These are phyloP conservation scores for Perizoma affinitatum DNA, from an alignment of 2,888 invertebrate genomes.

Conservation along the genomic window DNA sequence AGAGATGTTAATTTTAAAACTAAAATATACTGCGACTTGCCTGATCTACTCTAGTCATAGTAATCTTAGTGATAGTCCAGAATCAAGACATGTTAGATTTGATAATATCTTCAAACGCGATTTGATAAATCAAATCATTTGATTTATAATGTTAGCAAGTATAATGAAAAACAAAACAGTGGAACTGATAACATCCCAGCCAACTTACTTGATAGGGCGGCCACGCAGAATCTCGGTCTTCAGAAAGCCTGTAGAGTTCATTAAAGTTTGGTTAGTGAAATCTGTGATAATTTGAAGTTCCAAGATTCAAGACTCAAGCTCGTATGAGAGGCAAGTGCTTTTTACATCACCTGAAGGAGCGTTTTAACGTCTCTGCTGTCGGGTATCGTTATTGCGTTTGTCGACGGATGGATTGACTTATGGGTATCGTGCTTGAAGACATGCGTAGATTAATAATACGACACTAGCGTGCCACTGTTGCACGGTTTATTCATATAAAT, in stretches of 20 bases:
- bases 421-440: no score
- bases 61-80: no score
- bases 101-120: no score
- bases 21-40: no score
- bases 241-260: constrained; percentile 92
- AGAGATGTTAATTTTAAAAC: no score
- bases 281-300: constrained; percentile 87
- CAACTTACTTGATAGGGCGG: constrained; percentile 81
- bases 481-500: no score
- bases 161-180: constrained; percentile 42
- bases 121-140: no score
- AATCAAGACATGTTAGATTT: no score
- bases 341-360: constrained; percentile 90
- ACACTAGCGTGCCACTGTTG: no score
- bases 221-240: constrained; percentile 89
- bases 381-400: constrained; percentile 88
- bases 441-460: no score
- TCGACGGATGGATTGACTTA: constrained; percentile 89
- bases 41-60: no score
- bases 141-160: no score
- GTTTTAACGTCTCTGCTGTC: constrained; percentile 89
- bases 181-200: constrained; percentile 45
- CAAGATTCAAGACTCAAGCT: constrained; percentile 75
- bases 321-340: constrained; percentile 83
- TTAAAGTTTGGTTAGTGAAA: constrained; percentile 84